Evolutionary conservation across 1,140 invertebrate species (phyloP).

Genomic region (Caenorhabditis remanei): DNA sequence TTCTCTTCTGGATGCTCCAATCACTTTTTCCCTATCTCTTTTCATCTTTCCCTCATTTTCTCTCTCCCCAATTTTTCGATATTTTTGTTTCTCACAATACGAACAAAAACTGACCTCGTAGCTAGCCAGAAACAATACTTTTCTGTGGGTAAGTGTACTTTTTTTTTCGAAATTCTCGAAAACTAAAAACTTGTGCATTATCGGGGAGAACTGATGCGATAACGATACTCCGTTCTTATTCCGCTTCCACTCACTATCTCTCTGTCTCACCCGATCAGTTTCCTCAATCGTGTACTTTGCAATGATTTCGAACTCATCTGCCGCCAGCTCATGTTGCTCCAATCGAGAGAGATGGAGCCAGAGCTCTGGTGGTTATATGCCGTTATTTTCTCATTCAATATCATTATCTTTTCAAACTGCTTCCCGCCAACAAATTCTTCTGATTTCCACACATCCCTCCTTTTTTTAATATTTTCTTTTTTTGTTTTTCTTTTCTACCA

Average conservation of each 20-base stretch:
- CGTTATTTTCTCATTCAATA: not conserved
- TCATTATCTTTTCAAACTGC: not conserved
- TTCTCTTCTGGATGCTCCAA: not conserved
- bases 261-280: not conserved
- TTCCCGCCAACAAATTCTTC: not conserved
- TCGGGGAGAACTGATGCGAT: not conserved
- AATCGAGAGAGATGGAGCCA: no score
- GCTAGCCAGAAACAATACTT: not conserved
- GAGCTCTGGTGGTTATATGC: no score
- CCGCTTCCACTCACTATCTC: not conserved
- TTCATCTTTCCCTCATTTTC: not conserved
- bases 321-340: not conserved
- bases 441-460: not conserved
- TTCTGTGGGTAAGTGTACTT: slow-evolving; percentile 1
- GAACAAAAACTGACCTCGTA: not conserved
- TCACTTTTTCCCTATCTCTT: slow-evolving; percentile 5
- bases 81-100: not conserved
- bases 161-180: not conserved
- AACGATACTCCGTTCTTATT: slow-evolving; percentile 5
- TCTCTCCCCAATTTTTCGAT: not conserved
- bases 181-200: not conserved
- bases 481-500: not conserved
- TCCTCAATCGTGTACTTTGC: not conserved
- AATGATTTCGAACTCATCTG: not conserved
- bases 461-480: not conserved